Conservation (phyloP, 2,797 vertebrate genomes). For the Apogon hyalosoma region DNA sequence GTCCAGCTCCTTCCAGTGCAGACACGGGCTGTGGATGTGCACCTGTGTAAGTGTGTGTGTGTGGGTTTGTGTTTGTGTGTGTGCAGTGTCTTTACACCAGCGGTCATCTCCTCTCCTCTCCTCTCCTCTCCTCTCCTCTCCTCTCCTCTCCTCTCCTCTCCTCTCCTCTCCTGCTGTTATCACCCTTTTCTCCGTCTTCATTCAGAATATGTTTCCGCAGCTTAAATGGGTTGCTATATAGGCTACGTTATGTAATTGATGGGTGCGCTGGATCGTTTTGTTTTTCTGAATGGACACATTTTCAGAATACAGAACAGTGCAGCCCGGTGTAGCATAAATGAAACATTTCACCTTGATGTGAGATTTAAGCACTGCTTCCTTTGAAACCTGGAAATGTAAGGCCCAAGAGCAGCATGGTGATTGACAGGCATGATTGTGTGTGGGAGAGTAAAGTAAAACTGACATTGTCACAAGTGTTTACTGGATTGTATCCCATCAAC, state of each 20-base stretch:
- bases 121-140: neutral
- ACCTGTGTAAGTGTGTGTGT: neutral
- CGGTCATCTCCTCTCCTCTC: neutral
- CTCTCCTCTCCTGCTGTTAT: constrained; percentile 18
- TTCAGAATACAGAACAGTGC: constrained; percentile 36
- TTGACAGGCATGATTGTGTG: constrained; percentile 56
- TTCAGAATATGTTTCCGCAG: constrained; percentile 59
- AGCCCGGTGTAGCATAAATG: constrained; percentile 29
- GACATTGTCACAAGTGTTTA: constrained; percentile 40
- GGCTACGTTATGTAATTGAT: constrained; percentile 67
- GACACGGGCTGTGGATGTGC: constrained; percentile 5
- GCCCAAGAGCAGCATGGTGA: constrained; percentile 41
- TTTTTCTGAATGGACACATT: constrained; percentile 63
- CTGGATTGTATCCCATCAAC: constrained; percentile 46
- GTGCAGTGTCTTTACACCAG: neutral
- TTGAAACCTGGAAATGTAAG: constrained; percentile 32
- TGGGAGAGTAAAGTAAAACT: constrained; percentile 55
- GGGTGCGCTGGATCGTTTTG: constrained; percentile 55
- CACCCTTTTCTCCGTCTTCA: constrained; percentile 55
- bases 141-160: neutral
- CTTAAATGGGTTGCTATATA: constrained; percentile 62
- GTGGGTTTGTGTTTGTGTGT: too few relatives aligned
- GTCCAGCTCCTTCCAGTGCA: constrained; percentile 34
- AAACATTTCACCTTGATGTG: constrained; percentile 41
- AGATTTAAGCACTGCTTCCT: constrained; percentile 34